Base-by-base conservation (phyloP, 2,888 invertebrate genomes). In the Chrysolina americana region DNA sequence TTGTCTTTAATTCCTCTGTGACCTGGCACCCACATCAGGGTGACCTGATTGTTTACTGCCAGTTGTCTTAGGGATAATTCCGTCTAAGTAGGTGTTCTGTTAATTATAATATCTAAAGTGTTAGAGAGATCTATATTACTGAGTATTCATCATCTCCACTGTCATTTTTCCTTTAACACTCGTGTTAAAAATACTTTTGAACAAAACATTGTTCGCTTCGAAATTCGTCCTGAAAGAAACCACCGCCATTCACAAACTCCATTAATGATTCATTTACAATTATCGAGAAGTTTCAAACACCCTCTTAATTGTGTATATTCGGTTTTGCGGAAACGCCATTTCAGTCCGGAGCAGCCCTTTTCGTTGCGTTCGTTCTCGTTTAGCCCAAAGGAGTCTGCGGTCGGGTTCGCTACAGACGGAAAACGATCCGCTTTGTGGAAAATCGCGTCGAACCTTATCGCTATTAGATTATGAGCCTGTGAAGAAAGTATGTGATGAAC, bases 291-390 rank as follows among this genome's bases (percentile, higher is more conserved):
- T 50, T 50, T 48, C 23, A 8, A 50, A 41, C 66, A 36, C 50
- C 66, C 23, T 28, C 28, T 48, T 36, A 50, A 50, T 66, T 66
- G 66, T 66, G 19, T 66, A 50, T 66, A 36, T 66, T 66, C 28
- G 66, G 66, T 66, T 66, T 66, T 36, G 50, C 19, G 66, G 66
- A 23, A 66, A 50, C 66, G 48, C 28, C n/a, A 59, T 59, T 36
- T 36, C 36, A 28, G 36, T 59, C 36, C 6, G 13, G 2, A 59
- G n/a, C 59, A 36, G 36, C 5, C 36, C 36, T 8, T 59, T 59
- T 36, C n/a, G 59, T 59, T 15, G 59, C 1, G 23, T 23, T 19
- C 11, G 66, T 66, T 66, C 19, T 15, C 50, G 44, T 48, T 28
- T n/a, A 2, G 36, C 66, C 23, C 50, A 66, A 50, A 50, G 50